Base-by-base conservation (phyloP, 1,140 invertebrate species). In the Diprion similis region DNA sequence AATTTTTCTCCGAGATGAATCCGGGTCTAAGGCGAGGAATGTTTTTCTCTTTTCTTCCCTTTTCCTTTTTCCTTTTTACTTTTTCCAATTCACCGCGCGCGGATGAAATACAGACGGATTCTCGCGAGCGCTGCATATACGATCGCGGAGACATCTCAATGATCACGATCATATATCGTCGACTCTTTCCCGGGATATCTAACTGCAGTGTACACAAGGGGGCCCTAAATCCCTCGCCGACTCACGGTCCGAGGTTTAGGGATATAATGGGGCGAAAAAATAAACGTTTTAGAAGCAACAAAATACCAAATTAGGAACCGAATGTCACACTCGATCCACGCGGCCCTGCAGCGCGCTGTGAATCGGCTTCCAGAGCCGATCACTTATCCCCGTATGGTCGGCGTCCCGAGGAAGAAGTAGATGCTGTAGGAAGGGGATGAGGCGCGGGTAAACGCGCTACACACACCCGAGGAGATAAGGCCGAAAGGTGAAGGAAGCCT, bases 231-330 rank as follows among this genome's bases (percentile, higher is more conserved):
- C 51, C 51, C n/a, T 59, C n/a, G 11, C 6, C 11, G n/a, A 59
- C 24, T 37, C 24, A 37, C 24, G 24, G 24, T 37, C 24, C 24
- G 24, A 37, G 24, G 24, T 37, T 37, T 37, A 37, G 24, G 24
- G 24, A 37, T 37, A 37, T 37, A 37, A 37, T 37, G 24, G 24
- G 24, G 2, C 6, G 24, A 37, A 37, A 37, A 37, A 37, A 37
- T 59, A 59, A 59, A 59, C 51, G 51, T 59, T 59, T 59, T 17
- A 59, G 24, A 59, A 59, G 51, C 51, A 15, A 59, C 51, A 59
- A 59, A 59, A 59, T 59, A 59, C 51, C 51, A 59, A 59, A 59
- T 59, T 59, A 59, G 51, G 51, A 59, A 59, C n/a, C 51, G 11
- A 17, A 17, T 59, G 51, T 59, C 51, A 59, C 51, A 59, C 51